Evolutionary conservation across 30 jellyfish, hydroid and myxozoan genomes (phyloP).

Genomic region (Sanderia malayensis): DNA sequence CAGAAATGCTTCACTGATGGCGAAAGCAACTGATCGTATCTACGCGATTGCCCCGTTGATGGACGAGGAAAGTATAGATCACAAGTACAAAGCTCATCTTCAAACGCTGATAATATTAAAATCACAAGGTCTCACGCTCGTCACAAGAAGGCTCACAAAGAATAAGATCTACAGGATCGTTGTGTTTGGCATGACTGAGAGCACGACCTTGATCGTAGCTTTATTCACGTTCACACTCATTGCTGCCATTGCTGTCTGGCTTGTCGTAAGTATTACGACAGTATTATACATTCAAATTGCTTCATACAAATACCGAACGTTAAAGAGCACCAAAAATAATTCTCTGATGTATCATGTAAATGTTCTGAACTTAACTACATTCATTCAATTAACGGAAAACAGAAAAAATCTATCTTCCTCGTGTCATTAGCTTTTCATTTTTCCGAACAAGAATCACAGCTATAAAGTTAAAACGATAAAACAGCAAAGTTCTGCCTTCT

Average conservation of each 20-base stretch:
- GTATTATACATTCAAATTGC: not conserved
- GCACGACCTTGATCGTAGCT: constrained; percentile 20
- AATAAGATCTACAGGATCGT: constrained; percentile 34
- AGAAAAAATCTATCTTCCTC: too few species aligned
- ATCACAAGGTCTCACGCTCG: not conserved
- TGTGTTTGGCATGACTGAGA: constrained; percentile 38
- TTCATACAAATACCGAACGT: not conserved
- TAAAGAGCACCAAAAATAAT: not conserved
- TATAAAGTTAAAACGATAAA: too few species aligned
- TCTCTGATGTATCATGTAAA: too few species aligned
- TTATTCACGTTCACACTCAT: not conserved
- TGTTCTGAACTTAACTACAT: too few species aligned
- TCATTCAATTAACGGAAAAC: too few species aligned
- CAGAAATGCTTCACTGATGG: not conserved
- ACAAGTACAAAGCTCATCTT: not conserved
- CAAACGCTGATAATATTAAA: not conserved
- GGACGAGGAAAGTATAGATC: not conserved
- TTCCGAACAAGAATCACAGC: too few species aligned
- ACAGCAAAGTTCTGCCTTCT: too few species aligned
- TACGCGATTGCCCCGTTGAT: not conserved
- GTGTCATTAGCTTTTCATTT: too few species aligned
- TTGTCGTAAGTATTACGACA: constrained; percentile 13
- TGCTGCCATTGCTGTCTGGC: constrained; percentile 27
- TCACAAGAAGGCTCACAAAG: not conserved
- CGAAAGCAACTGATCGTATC: not conserved